Evolutionary conservation across 2,113 vertebrate genomes (phyloP).

Genomic region (Chloebia gouldiae): DNA sequence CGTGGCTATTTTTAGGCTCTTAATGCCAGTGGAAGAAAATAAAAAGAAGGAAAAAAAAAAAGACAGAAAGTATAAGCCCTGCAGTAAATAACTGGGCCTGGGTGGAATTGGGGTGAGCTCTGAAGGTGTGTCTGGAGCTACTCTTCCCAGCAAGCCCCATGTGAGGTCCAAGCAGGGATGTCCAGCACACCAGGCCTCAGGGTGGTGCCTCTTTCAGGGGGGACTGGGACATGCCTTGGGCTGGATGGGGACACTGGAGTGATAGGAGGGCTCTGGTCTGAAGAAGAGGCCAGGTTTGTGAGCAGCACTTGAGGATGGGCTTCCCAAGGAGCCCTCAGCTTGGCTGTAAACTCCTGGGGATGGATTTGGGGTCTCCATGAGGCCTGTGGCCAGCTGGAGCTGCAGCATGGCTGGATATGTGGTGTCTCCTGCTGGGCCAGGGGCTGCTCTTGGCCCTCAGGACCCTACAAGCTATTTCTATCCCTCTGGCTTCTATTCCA

Average conservation of each 20-base stretch:
- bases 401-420: background rate
- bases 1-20: background rate
- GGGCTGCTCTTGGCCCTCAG: rapidly evolving
- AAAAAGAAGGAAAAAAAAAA: background rate
- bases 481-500: background rate
- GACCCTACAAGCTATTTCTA: background rate
- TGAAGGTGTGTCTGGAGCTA: background rate
- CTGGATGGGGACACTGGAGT: background rate
- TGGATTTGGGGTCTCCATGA: background rate
- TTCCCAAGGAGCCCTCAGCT: background rate
- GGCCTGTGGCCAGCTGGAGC: background rate
- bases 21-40: background rate
- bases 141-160: background rate
- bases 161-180: background rate
- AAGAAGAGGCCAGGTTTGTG: background rate
- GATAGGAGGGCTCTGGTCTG: background rate
- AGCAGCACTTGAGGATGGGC: background rate
- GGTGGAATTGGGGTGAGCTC: background rate
- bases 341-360: background rate
- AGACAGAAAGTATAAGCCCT: background rate
- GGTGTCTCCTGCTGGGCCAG: rapidly evolving
- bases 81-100: background rate
- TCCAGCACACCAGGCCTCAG: background rate
- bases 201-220: background rate
- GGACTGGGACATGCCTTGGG: rapidly evolving